phyloP scores from a whole-genome alignment of 2,113 vertebrate genomes.

The Heterotis niloticus region DNA sequence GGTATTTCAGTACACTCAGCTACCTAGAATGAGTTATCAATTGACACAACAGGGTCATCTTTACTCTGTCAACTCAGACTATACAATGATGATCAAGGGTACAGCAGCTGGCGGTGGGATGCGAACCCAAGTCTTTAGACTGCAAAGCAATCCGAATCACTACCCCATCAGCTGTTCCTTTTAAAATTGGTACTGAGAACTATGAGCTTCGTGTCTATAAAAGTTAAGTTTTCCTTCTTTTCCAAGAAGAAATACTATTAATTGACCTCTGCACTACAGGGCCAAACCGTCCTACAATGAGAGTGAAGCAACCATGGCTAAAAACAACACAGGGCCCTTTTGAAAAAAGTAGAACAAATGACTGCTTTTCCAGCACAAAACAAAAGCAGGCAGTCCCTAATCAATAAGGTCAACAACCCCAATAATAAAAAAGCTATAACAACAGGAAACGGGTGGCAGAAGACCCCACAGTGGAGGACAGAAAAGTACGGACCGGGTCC shows the following conservation, averaged over 20 bases:
- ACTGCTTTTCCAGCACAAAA: neutral
- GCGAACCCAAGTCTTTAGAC: too few relatives aligned
- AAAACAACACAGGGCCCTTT: neutral
- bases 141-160: too few relatives aligned
- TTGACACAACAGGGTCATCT: too few relatives aligned
- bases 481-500: too few relatives aligned
- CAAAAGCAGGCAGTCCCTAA: slow-evolving; percentile 9
- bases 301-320: neutral
- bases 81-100: too few relatives aligned
- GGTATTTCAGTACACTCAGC: neutral
- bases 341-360: neutral
- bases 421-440: slow-evolving; percentile 14
- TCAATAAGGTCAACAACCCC: slow-evolving; percentile 24
- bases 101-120: too few relatives aligned
- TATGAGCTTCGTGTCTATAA: neutral
- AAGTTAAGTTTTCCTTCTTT: neutral
- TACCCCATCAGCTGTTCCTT: too few relatives aligned
- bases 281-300: slow-evolving; percentile 2
- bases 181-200: neutral
- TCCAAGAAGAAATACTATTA: neutral
- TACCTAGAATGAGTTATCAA: too few relatives aligned
- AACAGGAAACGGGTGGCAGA: neutral
- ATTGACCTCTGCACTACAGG: neutral
- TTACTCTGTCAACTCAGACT: too few relatives aligned
- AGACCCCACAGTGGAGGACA: too few relatives aligned